Percentiles rank a stretch among this genome's conserved stretches.
Evolutionary conservation across 2,797 vertebrate species (phyloP).

Genomic region (Anableps anableps): DNA sequence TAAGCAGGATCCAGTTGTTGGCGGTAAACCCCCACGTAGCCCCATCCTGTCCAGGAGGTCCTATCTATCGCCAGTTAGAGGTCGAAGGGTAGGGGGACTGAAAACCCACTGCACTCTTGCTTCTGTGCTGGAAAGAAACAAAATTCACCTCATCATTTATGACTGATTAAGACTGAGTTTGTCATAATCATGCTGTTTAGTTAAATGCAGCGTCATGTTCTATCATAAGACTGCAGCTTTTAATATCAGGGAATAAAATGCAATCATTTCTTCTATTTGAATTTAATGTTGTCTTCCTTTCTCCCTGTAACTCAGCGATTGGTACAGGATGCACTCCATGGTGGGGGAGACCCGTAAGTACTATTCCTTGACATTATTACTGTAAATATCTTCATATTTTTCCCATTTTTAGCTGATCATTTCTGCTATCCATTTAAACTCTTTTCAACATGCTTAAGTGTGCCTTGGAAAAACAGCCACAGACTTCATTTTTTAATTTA

Average conservation of each 20-base stretch:
- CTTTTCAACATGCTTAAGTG: background rate
- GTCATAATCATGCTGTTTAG: slow-evolving; percentile 14
- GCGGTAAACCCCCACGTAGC: slow-evolving; percentile 96
- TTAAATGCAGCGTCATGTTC: slow-evolving; percentile 1
- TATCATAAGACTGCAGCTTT: background rate
- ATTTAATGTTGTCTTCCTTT: slow-evolving; percentile 41
- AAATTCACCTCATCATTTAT: slow-evolving; percentile 37
- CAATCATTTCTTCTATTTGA: background rate
- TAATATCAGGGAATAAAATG: background rate
- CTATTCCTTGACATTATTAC: background rate
- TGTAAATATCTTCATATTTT: background rate
- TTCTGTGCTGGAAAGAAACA: slow-evolving; percentile 56
- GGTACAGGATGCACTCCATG: slow-evolving; percentile 79
- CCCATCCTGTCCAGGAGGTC: slow-evolving; percentile 91
- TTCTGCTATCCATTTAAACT: background rate
- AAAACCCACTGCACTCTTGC: slow-evolving; percentile 58
- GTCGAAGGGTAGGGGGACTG: slow-evolving; percentile 91
- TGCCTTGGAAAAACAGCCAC: background rate
- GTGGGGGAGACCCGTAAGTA: slow-evolving; percentile 83
- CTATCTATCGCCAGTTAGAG: slow-evolving; percentile 88
- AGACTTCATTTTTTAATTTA: background rate
- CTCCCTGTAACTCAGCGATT: slow-evolving; percentile 66
- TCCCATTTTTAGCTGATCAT: background rate
- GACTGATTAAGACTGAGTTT: slow-evolving; percentile 26
- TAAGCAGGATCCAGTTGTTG: slow-evolving; percentile 87